phyloP scores from a whole-genome alignment of 2,797 vertebrate species.

The Enteromius trimaculatus region DNA sequence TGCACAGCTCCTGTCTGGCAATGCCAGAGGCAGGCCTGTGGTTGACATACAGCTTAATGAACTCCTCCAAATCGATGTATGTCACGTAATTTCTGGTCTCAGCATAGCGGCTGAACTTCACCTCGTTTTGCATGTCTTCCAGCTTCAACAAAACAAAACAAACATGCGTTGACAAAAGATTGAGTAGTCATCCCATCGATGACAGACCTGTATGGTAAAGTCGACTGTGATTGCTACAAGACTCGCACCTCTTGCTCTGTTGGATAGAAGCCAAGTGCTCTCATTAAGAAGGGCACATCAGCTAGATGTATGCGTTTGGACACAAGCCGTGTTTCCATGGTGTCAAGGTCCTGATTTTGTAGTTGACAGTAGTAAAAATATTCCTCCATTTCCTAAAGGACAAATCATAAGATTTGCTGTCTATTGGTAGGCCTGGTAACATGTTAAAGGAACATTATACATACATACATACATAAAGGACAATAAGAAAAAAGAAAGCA shows the following conservation, averaged over 20 bases:
- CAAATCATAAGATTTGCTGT: constrained; percentile 42
- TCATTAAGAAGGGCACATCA: constrained; percentile 88
- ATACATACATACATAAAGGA: neutral
- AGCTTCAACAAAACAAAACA: constrained; percentile 73
- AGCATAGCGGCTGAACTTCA: constrained; percentile 87
- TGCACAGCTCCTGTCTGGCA: constrained; percentile 72
- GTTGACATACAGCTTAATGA: constrained; percentile 92
- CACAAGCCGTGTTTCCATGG: constrained; percentile 81
- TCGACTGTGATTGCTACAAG: neutral
- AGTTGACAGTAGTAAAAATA: constrained; percentile 93
- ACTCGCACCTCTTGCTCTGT: constrained; percentile 86
- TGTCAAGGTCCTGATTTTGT: constrained; percentile 77
- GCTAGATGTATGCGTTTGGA: constrained; percentile 82
- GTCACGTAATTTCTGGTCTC: constrained; percentile 85
- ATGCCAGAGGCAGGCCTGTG: constrained; percentile 86
- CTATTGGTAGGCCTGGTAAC: neutral
- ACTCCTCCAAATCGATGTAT: constrained; percentile 84
- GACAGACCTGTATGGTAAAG: neutral
- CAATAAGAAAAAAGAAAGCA: neutral
- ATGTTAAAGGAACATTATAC: neutral
- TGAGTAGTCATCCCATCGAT: neutral
- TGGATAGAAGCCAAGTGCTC: constrained; percentile 90
- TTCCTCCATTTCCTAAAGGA: constrained; percentile 88
- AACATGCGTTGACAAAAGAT: constrained; percentile 2
- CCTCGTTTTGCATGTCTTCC: constrained; percentile 90